Evolutionary conservation across 2,113 vertebrate genomes (phyloP).

Genomic region (Upupa epops): DNA sequence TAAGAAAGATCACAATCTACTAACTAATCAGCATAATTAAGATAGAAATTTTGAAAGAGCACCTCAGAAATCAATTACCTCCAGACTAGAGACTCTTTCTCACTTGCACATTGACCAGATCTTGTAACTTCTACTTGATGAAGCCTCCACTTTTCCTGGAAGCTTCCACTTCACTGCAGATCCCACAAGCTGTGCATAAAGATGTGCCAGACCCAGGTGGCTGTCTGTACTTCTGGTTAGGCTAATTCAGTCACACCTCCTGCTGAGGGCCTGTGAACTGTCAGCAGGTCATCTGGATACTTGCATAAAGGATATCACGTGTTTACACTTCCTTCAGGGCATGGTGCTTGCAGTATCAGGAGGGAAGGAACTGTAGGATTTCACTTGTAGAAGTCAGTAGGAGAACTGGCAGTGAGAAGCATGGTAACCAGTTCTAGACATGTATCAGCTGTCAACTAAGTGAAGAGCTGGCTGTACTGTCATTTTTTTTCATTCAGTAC

Average conservation of each 20-base stretch:
- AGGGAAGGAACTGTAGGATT: not conserved
- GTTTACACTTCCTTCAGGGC: not conserved
- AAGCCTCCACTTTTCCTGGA: not conserved
- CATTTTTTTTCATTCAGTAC: not conserved
- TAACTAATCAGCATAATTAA: not conserved
- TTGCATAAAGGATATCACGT: not conserved
- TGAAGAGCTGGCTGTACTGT: too few species aligned
- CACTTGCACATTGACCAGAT: not conserved
- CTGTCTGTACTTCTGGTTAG: not conserved
- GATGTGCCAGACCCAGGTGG: not conserved
- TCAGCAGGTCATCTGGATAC: not conserved
- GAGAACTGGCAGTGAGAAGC: not conserved
- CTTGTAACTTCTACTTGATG: not conserved
- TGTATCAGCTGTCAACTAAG: not conserved
- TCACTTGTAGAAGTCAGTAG: not conserved
- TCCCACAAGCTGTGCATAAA: not conserved
- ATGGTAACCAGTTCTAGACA: not conserved
- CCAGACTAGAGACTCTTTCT: not conserved
- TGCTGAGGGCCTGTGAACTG: not conserved
- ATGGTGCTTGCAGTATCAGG: not conserved
- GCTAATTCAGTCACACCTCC: not conserved
- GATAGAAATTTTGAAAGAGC: not conserved
- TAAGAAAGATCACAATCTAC: not conserved
- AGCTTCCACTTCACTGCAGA: not conserved
- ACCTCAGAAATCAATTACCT: not conserved